These are phyloP conservation scores for Mionectes olivaceus DNA, from an alignment of 2,797 vertebrate species.

Conservation along the genomic window DNA sequence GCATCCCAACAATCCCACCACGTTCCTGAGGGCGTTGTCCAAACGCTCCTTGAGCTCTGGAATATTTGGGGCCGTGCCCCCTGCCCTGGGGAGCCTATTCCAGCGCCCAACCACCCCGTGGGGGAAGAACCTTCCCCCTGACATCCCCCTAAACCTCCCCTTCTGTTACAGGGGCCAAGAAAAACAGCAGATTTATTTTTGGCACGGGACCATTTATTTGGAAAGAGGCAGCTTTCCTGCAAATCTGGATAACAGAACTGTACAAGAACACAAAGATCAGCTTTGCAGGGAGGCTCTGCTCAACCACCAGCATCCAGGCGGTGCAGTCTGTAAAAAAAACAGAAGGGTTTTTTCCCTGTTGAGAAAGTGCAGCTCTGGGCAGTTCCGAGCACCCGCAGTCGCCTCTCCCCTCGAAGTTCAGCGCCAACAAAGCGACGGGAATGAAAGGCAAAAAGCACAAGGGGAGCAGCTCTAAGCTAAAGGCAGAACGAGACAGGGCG, in stretches of 20 bases:
- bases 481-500: not conserved
- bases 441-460: not conserved
- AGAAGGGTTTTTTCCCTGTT: not conserved
- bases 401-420: not conserved
- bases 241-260: not conserved
- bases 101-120: not conserved
- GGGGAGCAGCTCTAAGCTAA: not conserved
- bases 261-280: not conserved
- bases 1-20: not conserved
- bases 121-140: not conserved
- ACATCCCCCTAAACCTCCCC: not conserved
- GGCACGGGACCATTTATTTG: constrained; percentile 42
- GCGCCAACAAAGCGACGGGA: not conserved
- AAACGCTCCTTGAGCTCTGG: rapidly evolving
- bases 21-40: not conserved
- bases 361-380: not conserved
- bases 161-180: not conserved
- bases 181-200: not conserved
- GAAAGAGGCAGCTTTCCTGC: not conserved
- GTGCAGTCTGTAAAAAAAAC: not conserved
- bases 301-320: not conserved
- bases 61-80: not conserved
- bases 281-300: not conserved
- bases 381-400: not conserved
- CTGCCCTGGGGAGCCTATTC: not conserved